Percentiles rank a stretch among this genome's conserved stretches.
phyloP scores from a whole-genome alignment of 2,888 invertebrate genomes.

The Ischnus inquisitorius region DNA sequence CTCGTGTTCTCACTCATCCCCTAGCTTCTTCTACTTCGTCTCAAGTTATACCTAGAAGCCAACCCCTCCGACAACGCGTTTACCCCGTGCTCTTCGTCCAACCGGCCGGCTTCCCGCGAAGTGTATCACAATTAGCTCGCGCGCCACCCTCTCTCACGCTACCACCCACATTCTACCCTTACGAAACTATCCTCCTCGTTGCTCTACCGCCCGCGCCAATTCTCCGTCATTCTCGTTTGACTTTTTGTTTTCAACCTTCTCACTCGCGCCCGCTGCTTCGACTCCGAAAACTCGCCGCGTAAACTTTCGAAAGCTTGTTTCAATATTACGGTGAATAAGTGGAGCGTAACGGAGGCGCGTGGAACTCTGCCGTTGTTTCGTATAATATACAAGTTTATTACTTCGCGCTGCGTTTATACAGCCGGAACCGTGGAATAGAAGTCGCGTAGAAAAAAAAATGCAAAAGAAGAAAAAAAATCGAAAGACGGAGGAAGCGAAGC shows the following conservation, averaged over 20 bases:
- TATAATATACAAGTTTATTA: slow-evolving; percentile 70
- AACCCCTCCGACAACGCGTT: slow-evolving; percentile 59
- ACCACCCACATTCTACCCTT: slow-evolving; percentile 40
- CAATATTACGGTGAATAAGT: slow-evolving; percentile 79
- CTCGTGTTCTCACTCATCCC: slow-evolving; percentile 73
- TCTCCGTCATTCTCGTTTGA: slow-evolving; percentile 67
- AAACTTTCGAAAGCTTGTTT: slow-evolving; percentile 79
- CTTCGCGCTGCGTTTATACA: slow-evolving; percentile 13
- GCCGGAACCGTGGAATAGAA: slow-evolving; percentile 23
- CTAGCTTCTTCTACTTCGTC: slow-evolving; percentile 78
- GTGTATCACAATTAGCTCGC: slow-evolving; percentile 84
- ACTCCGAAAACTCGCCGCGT: slow-evolving; percentile 71
- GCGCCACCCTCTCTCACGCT: slow-evolving; percentile 72
- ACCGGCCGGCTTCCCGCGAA: slow-evolving; percentile 81
- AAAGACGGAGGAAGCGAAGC: background rate
- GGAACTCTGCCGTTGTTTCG: slow-evolving; percentile 63
- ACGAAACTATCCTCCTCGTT: slow-evolving; percentile 44
- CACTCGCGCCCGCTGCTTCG: slow-evolving; percentile 51
- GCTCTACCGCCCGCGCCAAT: slow-evolving; percentile 51
- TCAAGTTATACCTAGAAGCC: slow-evolving; percentile 78
- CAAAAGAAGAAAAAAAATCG: background rate
- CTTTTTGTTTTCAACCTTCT: slow-evolving; percentile 52
- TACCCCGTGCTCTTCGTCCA: slow-evolving; percentile 68
- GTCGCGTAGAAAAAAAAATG: slow-evolving; percentile 2
- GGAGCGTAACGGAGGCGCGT: slow-evolving; percentile 54